Evolutionary conservation across 2,888 invertebrate species (phyloP), one percentile per base, ranked within the genome.

Genomic region (Troides aeacus): DNA sequence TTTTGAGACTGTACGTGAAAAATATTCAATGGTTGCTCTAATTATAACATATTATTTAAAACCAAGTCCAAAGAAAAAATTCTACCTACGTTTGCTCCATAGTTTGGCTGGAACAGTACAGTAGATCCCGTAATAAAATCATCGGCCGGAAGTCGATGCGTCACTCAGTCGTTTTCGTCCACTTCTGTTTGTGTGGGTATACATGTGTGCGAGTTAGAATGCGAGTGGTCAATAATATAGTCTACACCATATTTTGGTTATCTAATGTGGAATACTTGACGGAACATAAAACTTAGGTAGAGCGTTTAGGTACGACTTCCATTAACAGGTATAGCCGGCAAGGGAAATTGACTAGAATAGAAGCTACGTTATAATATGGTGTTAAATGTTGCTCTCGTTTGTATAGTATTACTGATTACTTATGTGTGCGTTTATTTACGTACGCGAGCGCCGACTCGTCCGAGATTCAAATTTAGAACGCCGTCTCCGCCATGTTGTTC

Each of bases 351-450:
- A 80, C 76, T 78, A 75, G 76, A 76, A 74, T 79, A 74, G 66
- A 80, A 68, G 66, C 72, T 75, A 74, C 78, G 77, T 78, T 79
- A 78, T 82, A 70, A 66, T 66, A 76, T 80, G 80, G 79, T 82
- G 80, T 79, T 83, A 83, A 77, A 82, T 80, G 81, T 83, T 83
- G 81, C 79, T 83, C 82, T 83, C 82, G 81, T 84, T 87, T 90
- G 89, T 90, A 89, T 89, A 90, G 89, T 89, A 87, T 90, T 91
- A 89, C 91, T 88, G 89, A 89, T 87, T 89, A 86, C 86, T 87
- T 85, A 84, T 92, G 92, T 92, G 92, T 92, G 92, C 88, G 92
- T 92, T 92, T 92, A 92, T 92, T 92, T 92, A 92, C 91, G 92
- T 92, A 90, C 90, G 88, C 90, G 89, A 91, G 92, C 92, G 90